Evolutionary conservation across 1,140 invertebrate species (phyloP), one percentile per base, ranked within the genome.

Genomic region (Aplysia californica): DNA sequence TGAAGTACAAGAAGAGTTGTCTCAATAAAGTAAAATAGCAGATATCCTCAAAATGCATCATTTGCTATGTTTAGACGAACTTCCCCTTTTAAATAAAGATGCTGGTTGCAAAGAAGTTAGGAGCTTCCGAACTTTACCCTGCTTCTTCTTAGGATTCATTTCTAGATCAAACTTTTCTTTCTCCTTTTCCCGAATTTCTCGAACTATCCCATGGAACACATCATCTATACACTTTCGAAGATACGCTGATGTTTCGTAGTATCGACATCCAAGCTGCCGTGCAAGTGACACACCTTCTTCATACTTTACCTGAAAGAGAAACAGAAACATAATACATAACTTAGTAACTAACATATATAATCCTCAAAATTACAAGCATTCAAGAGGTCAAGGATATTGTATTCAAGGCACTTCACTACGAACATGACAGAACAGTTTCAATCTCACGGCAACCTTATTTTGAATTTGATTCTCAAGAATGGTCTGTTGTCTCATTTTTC

Each of bases 201-300:
- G 77, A 20, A 91, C 85, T 29, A 91, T 78, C 39, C 85, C 84
- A 76, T 90, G 89, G 81, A 91, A 91, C 5, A 87, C 84, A 75
- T 88, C 87, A 79, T 89, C 87, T 18, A 89, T 85, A 81, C 82
- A 86, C 50, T 86, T 83, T n/a, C 87, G 76, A 33, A 83, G 67
- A 15, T 84, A 84, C 23, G 87, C 83, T 26, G 87, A 88, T 0
- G 87, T 88, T 69, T 89, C 87, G 64, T 83, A 87, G 74, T 88
- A 89, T 26, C 83, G 84, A 72, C 86, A 87, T 1, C 82, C 83
- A 18, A 87, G 81, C 58, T 85, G 83, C 6, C 80, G 72, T 23
- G 87, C 85, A 55, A 89, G 70, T 1, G 84, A 75, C 31, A 71
- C 94, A 93, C 90, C 95, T 94, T 87, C 95, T 90, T 87, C 94